Percentiles rank a stretch among this genome's conserved stretches.
Evolutionary conservation across 2,888 invertebrate species (phyloP).

Genomic region (Pheosia tremula): DNA sequence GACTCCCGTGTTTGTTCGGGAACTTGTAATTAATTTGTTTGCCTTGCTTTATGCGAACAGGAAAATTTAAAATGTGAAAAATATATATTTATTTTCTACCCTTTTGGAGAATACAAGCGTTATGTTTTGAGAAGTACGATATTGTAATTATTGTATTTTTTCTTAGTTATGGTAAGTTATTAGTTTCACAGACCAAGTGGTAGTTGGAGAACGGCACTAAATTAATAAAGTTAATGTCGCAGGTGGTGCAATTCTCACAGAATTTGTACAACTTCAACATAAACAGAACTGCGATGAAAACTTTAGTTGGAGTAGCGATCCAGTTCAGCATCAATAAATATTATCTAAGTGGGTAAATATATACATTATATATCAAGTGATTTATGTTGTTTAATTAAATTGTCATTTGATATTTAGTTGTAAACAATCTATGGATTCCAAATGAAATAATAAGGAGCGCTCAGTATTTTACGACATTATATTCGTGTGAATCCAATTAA

Average conservation of each 20-base stretch:
- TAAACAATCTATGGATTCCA: neutral
- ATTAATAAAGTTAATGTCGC: conserved; percentile 44
- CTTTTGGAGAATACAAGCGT: neutral
- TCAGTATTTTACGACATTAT: no score
- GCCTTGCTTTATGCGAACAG: conserved; percentile 3
- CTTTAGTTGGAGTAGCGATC: conserved; percentile 15
- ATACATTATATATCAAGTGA: conserved; percentile 6
- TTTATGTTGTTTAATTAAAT: conserved; percentile 14
- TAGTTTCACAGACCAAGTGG: conserved; percentile 16
- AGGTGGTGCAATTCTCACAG: conserved; percentile 36
- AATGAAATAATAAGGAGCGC: neutral
- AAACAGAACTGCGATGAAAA: conserved; percentile 30
- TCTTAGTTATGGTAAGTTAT: conserved; percentile 12
- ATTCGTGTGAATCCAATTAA: no score
- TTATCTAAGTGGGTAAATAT: neutral
- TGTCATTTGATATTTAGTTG: neutral
- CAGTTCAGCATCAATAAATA: conserved; percentile 17
- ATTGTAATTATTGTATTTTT: conserved; percentile 4
- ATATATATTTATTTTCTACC: no score
- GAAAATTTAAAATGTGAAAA: neutral
- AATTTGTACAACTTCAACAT: conserved; percentile 30
- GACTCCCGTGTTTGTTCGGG: conserved; percentile 1
- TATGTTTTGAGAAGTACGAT: no score
- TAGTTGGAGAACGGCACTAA: conserved; percentile 21
- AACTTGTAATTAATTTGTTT: conserved; percentile 21